Percentiles rank a stretch among this genome's conserved stretches.
Conservation (phyloP, 2,797 vertebrate genomes). For the Microchirus variegatus region DNA sequence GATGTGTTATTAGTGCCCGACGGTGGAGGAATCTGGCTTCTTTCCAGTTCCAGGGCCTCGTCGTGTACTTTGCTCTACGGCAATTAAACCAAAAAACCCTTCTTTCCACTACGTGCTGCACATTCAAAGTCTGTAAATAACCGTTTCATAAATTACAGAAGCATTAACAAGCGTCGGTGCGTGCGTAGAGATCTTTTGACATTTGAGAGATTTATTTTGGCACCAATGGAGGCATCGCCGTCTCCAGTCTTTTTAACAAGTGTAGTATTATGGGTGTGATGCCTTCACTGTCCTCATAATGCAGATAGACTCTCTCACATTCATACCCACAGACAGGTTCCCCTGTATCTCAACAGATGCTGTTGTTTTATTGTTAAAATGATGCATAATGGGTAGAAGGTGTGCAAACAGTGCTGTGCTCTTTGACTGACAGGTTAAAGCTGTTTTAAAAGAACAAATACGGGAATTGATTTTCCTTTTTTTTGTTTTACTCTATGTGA, state of each 20-base stretch:
- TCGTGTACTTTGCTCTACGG: conserved; percentile 71
- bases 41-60: conserved; percentile 70
- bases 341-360: conserved; percentile 24
- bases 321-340: conserved; percentile 8
- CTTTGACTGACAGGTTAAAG: too few relatives aligned
- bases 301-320: conserved; percentile 18
- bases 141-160: conserved; percentile 66
- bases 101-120: conserved; percentile 38
- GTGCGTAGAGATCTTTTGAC: conserved; percentile 47
- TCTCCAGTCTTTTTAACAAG: conserved; percentile 48
- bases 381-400: conserved; percentile 1
- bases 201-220: conserved; percentile 43
- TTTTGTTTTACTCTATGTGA: too few relatives aligned
- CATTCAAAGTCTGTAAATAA: conserved; percentile 64
- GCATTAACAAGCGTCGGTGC: conserved; percentile 52
- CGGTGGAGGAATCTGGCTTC: conserved; percentile 75
- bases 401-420: too few relatives aligned
- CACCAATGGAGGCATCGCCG: conserved; percentile 27
- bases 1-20: conserved; percentile 86
- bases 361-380: conserved; percentile 26
- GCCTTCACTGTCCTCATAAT: conserved; percentile 45
- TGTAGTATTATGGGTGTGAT: conserved; percentile 22
- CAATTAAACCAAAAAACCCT: conserved; percentile 74
- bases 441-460: too few relatives aligned
- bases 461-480: too few relatives aligned